Evolutionary conservation across 2,888 invertebrate genomes (phyloP), one percentile per base, ranked within the genome.

Genomic region (Lasioglossum lativentre): DNA sequence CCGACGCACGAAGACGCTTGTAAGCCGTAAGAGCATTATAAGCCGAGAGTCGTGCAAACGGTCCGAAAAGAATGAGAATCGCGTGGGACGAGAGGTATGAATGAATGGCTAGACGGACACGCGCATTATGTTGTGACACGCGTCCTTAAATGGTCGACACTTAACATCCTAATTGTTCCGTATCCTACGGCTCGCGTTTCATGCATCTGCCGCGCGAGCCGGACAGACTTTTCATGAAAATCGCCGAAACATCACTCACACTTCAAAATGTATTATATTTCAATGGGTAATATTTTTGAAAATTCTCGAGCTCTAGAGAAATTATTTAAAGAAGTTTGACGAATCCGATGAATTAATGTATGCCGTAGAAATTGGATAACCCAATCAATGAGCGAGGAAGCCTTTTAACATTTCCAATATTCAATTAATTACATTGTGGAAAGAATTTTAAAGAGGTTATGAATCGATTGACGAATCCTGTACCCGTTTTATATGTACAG

Each of bases 1-100:
- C 77, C 78, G 68, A 70, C 76, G 83, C 76, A 82, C 45, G 83
- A 80, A 82, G 78, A 85, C 87, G 90, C 88, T 89, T 89, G 89
- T 88, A 89, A 90, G 88, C 83, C 88, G 86, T 89, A 89, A 91
- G 90, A 91, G 87, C 88, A 92, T 91, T 89, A 91, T 88, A 82
- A 85, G 89, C 87, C 90, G 88, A 30, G 76, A 74, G 75, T 59
- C 78, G 89, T 75, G 80, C 85, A 78, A 83, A 81, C 80, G 84
- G 88, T 83, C 76, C 85, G 79, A 87, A 88, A 84, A 85, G 84
- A 78, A 87, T 86, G 86, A 81, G 86, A 82, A 87, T 80, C 78
- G 89, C 87, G 85, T 88, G 86, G 89, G 88, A 76, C 68, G 89
- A 27, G 66, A 59, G 79, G 87, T 76, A 85, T 76, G 88, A 82